Percentiles rank a stretch among this genome's conserved stretches.
Evolutionary conservation across 2,797 vertebrate species (phyloP).

Genomic region (Muscicapa comitata): DNA sequence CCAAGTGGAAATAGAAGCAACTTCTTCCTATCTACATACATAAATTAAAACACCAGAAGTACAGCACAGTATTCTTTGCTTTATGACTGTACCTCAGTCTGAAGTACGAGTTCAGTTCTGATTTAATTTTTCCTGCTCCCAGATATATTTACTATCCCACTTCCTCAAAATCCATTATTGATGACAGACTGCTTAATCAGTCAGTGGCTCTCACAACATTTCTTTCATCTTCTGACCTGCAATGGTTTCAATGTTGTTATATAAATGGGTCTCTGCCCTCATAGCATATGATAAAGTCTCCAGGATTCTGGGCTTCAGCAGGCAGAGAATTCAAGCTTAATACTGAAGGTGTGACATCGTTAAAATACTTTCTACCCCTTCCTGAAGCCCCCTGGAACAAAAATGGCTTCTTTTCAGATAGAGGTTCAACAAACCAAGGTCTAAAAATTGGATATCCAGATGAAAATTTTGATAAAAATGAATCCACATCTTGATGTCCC

Average conservation of each 20-base stretch:
- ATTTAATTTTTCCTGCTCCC: not conserved
- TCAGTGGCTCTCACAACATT: not conserved
- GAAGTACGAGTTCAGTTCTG: not conserved
- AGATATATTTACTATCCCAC: not conserved
- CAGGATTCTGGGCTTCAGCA: not conserved
- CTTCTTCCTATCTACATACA: not conserved
- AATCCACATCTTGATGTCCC: not conserved
- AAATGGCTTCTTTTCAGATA: not conserved
- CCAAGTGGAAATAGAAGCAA: conserved; percentile 21
- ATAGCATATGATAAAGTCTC: not conserved
- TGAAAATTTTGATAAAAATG: not conserved
- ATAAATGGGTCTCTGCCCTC: not conserved
- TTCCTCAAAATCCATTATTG: not conserved
- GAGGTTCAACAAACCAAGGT: not conserved
- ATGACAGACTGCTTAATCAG: not conserved
- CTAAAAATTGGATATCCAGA: not conserved
- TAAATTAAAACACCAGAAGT: not conserved
- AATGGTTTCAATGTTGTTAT: not conserved
- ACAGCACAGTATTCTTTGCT: not conserved
- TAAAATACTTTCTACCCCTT: not conserved
- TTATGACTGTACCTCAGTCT: not conserved
- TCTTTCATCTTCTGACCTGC: not conserved
- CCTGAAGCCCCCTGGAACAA: not conserved
- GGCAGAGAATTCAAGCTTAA: not conserved
- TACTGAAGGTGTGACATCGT: not conserved